Evolutionary conservation across 92 coral and sea anemone species (phyloP), one percentile per base, ranked within the genome.

Genomic region (Porites rus): DNA sequence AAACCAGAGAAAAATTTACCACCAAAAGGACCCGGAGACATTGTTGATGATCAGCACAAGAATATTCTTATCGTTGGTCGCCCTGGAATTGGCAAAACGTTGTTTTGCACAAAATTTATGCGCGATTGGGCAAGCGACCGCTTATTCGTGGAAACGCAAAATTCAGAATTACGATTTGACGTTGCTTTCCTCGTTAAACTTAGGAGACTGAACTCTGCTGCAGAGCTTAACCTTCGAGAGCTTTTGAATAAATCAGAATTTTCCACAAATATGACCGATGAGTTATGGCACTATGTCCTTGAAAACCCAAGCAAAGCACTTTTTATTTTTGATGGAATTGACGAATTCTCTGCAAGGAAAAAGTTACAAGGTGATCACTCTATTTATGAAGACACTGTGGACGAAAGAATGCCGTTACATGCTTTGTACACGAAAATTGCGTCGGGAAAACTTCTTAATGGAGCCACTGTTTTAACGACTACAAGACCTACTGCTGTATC

Each of bases 71-170:
- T 38, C 46, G 46, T 38, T 38, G 46, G 46, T 38, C 85, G 91
- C 7, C 81, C 93, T 22, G 88, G 93, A 10, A 90, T 78, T 16
- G 93, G 93, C 18, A 90, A 90, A 50, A 85, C 81, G n/a, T 31
- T 72, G 59, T 52, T 81, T 16, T 76, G 76, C 24, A 77, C 73
- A 0, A 91, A 87, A 51, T 20, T 87, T 17, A 46, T 91, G 10
- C 81, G 87, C 5, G 60, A 82, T 63, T 91, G 94, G 94, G 85
- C 86, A 31, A 22, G 5, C 51, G 79, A 64, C 1, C 14, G 51
- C 13, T 31, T n/a, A 3, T 52, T 80, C 11, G 62, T 59, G 31
- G 54, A 3, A 20, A 12, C 60, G 2, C 18, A 69, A 66, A 74
- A 75, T 28, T 10, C 72, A 8, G 74, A 72, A 71, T 62, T 66